Evolutionary conservation across 2,113 vertebrate genomes (phyloP).

Genomic region (Proterorhinus semilunaris): DNA sequence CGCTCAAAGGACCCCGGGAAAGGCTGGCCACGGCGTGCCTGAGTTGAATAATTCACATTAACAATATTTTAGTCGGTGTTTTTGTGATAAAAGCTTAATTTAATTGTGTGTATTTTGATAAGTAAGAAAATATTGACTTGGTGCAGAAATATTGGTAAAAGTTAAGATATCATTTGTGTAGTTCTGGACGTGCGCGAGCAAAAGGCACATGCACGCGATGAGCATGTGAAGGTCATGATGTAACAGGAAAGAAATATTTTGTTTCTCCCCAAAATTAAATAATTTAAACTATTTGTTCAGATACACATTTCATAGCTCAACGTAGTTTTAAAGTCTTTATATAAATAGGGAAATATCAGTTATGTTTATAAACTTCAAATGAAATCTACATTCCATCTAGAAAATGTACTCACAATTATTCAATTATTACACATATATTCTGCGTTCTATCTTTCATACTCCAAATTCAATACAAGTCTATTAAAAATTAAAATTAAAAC

Average conservation of each 20-base stretch:
- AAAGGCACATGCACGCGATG: conserved; percentile 31
- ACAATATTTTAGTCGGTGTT: background rate
- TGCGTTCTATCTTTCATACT: too few relatives aligned
- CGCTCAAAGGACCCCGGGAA: conserved; percentile 38
- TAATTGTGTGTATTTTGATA: background rate
- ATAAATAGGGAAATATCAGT: too few relatives aligned
- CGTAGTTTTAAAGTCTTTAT: too few relatives aligned
- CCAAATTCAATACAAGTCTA: too few relatives aligned
- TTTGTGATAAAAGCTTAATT: accelerated
- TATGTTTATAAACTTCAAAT: too few relatives aligned
- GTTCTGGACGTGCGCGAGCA: conserved; percentile 1
- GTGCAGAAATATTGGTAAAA: background rate
- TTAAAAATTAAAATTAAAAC: too few relatives aligned
- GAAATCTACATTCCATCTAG: too few relatives aligned
- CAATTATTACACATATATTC: too few relatives aligned
- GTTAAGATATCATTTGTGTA: accelerated
- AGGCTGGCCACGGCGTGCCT: conserved; percentile 26
- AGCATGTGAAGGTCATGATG: conserved; percentile 73
- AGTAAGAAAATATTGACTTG: too few relatives aligned
- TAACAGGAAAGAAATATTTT: conserved; percentile 29
- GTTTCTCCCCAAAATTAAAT: background rate
- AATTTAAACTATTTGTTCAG: background rate
- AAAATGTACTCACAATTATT: too few relatives aligned
- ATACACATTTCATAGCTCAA: background rate
- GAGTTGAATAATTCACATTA: background rate